Conservation (phyloP, 2,113 vertebrate species). For the Nicator chloris region DNA sequence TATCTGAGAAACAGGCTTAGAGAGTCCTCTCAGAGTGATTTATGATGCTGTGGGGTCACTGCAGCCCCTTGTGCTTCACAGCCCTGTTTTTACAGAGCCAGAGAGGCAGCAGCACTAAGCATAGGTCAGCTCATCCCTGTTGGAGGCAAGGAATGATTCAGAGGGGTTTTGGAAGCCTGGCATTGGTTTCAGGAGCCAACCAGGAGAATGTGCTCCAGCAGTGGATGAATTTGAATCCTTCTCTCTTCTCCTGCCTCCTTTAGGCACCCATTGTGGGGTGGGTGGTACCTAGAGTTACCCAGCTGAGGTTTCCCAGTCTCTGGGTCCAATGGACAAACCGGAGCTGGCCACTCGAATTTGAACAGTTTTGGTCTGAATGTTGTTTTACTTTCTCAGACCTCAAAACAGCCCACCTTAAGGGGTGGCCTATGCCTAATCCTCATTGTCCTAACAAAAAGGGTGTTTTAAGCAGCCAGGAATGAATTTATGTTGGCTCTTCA, state of each 20-base stretch:
- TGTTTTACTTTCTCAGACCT: not conserved
- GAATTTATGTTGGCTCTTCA: slow-evolving; percentile 11
- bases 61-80: not conserved
- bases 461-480: slow-evolving; percentile 13
- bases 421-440: not conserved
- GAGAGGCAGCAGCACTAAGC: not conserved
- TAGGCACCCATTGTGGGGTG: no score
- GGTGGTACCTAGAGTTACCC: not conserved
- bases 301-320: not conserved
- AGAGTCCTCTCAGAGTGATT: not conserved
- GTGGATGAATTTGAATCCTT: not conserved
- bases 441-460: not conserved
- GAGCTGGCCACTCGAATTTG: rapidly evolving
- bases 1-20: not conserved
- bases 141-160: not conserved
- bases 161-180: not conserved
- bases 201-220: not conserved
- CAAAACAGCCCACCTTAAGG: not conserved
- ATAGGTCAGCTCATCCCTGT: not conserved
- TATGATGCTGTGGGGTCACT: not conserved
- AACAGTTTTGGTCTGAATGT: not conserved
- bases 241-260: not conserved
- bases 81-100: not conserved
- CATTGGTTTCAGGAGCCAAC: not conserved
- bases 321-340: rapidly evolving